Evolutionary conservation across 2,797 vertebrate species (phyloP).

Genomic region (Yasuhikotakia modesta): DNA sequence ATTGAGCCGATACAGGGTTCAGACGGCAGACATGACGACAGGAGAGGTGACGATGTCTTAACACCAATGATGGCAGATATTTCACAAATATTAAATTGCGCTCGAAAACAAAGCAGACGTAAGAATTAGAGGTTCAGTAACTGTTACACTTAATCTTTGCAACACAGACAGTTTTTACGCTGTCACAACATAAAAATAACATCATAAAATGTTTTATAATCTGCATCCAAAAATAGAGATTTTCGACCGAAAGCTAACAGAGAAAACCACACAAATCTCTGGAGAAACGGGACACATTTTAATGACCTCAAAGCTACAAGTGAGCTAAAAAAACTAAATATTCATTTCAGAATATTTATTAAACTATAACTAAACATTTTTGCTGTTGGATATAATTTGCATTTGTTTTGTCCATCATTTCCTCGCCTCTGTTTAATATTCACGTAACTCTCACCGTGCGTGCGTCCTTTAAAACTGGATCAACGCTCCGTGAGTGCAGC

Average conservation of each 20-base stretch:
- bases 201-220: not conserved
- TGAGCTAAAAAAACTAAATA: not conserved
- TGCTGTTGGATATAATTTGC: not conserved
- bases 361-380: not conserved
- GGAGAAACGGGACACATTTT: too few species aligned
- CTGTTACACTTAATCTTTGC: conserved; percentile 30
- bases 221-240: too few species aligned
- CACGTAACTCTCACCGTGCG: conserved; percentile 6
- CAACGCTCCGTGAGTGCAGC: not conserved
- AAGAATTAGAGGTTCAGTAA: conserved; percentile 28
- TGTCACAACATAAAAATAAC: not conserved
- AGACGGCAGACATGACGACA: conserved; percentile 34
- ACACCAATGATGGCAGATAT: conserved; percentile 19
- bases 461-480: not conserved
- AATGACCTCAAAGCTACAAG: not conserved
- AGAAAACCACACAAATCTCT: too few species aligned
- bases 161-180: conserved; percentile 6
- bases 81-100: conserved; percentile 5
- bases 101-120: conserved; percentile 17
- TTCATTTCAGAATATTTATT: not conserved
- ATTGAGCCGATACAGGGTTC: conserved; percentile 74
- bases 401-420: not conserved
- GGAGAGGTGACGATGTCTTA: conserved; percentile 14
- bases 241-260: too few species aligned
- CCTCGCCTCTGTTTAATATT: not conserved